Evolutionary conservation across 1,140 invertebrate species (phyloP).

Genomic region (Potamilus streckersoni): DNA sequence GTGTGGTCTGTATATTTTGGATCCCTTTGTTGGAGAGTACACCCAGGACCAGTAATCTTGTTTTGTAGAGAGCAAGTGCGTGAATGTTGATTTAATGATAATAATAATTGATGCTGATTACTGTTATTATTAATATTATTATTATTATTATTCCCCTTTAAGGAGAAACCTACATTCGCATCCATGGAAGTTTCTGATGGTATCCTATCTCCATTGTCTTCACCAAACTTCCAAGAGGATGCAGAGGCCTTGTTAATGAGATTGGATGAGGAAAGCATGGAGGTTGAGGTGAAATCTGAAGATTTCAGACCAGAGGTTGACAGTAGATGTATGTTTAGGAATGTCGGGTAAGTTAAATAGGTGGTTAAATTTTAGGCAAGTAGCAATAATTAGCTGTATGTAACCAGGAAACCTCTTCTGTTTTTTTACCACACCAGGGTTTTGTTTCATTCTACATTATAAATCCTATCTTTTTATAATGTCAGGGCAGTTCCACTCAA

Average conservation of each 20-base stretch:
- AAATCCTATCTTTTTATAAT: not conserved
- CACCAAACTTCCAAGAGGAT: constrained; percentile 52
- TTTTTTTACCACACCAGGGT: not conserved
- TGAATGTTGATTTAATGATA: not conserved
- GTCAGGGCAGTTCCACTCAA: no score
- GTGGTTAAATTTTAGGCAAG: not conserved
- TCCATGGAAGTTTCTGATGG: constrained; percentile 31
- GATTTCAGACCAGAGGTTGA: constrained; percentile 28
- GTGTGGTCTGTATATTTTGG: no score
- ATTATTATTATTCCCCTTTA: constrained; percentile 1
- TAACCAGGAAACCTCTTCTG: not conserved
- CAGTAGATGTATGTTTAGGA: constrained; percentile 40
- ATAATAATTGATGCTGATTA: not conserved
- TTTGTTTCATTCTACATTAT: not conserved
- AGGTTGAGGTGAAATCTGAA: constrained; percentile 20
- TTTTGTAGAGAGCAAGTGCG: no score
- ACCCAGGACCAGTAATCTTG: no score
- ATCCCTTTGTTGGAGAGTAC: no score
- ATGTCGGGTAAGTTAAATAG: constrained; percentile 37
- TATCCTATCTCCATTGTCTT: constrained; percentile 8
- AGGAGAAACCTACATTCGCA: constrained; percentile 46
- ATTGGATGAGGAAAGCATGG: constrained; percentile 42
- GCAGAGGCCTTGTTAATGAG: constrained; percentile 46
- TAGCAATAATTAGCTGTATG: not conserved
- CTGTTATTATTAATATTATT: not conserved